phyloP scores from a whole-genome alignment of 2,888 invertebrate genomes.

The Hypena proboscidalis region DNA sequence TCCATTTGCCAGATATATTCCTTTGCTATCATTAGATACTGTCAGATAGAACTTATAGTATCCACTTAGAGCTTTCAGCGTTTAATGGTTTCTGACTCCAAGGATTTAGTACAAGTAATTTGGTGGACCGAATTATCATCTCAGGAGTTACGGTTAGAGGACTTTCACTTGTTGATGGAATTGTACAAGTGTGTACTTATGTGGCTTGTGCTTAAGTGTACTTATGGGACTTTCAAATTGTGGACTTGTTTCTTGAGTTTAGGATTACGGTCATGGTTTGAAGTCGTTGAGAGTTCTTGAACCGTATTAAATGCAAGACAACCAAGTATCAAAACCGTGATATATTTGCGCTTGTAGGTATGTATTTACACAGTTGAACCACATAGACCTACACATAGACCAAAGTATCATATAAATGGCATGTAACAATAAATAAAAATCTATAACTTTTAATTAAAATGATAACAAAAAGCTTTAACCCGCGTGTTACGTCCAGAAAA shows the following conservation, averaged over 20 bases:
- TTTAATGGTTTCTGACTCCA: constrained; percentile 62
- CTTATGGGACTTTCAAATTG: background rate
- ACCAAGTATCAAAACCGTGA: too few species aligned
- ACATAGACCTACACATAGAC: too few species aligned
- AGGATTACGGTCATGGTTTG: too few species aligned
- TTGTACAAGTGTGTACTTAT: constrained; percentile 15
- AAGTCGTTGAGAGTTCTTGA: too few species aligned
- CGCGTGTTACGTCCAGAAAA: too few species aligned
- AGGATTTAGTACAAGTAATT: constrained; percentile 58
- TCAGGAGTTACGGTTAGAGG: constrained; percentile 41
- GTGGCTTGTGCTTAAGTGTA: background rate
- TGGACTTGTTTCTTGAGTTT: background rate
- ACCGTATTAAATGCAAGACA: too few species aligned
- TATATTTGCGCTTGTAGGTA: too few species aligned
- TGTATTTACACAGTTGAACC: too few species aligned
- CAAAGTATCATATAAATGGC: too few species aligned
- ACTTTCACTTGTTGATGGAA: constrained; percentile 45
- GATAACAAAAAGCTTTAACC: too few species aligned
- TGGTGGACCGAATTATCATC: constrained; percentile 47
- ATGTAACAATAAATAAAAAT: too few species aligned
- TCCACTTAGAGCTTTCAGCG: constrained; percentile 49
- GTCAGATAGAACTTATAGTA: constrained; percentile 34
- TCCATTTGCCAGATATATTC: constrained; percentile 18
- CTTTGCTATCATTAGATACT: constrained; percentile 35
- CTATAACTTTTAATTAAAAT: too few species aligned